Percentiles rank a stretch among this genome's conserved stretches.
phyloP scores from a whole-genome alignment of 2,113 vertebrate genomes.

The Erpornis zantholeuca region DNA sequence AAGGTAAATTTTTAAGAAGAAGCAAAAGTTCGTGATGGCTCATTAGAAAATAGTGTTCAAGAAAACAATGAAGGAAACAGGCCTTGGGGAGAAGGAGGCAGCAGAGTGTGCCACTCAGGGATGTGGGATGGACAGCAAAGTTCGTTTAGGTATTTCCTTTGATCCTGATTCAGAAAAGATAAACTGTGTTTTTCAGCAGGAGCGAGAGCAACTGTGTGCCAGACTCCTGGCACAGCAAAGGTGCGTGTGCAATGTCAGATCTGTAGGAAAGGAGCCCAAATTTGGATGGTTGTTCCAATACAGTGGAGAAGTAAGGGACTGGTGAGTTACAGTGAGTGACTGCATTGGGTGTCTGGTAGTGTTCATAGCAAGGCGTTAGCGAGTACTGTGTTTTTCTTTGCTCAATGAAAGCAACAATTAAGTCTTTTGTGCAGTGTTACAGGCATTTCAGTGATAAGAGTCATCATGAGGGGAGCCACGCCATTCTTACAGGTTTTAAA shows the following conservation, averaged over 20 bases:
- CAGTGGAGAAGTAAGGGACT: not conserved
- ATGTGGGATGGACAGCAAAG: not conserved
- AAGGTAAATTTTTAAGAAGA: not conserved
- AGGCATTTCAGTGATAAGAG: not conserved
- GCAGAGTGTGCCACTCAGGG: not conserved
- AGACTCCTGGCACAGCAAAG: not conserved
- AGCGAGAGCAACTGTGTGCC: not conserved
- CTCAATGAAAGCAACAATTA: not conserved
- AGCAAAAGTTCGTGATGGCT: accelerated
- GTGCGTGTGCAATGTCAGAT: no score
- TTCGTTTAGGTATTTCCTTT: not conserved
- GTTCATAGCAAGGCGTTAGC: not conserved
- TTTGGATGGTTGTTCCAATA: not conserved
- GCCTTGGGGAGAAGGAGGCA: not conserved
- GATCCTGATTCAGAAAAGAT: not conserved
- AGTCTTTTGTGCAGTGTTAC: not conserved
- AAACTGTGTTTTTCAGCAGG: not conserved
- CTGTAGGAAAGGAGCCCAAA: not conserved
- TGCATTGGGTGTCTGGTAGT: not conserved
- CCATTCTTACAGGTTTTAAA: not conserved
- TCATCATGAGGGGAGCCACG: not conserved
- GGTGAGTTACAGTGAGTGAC: not conserved
- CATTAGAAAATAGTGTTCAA: not conserved
- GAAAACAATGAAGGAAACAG: not conserved
- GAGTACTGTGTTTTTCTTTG: not conserved